These are phyloP conservation scores for Sminthopsis crassicaudata DNA, from an alignment of 2,113 vertebrate species.

Conservation along the genomic window DNA sequence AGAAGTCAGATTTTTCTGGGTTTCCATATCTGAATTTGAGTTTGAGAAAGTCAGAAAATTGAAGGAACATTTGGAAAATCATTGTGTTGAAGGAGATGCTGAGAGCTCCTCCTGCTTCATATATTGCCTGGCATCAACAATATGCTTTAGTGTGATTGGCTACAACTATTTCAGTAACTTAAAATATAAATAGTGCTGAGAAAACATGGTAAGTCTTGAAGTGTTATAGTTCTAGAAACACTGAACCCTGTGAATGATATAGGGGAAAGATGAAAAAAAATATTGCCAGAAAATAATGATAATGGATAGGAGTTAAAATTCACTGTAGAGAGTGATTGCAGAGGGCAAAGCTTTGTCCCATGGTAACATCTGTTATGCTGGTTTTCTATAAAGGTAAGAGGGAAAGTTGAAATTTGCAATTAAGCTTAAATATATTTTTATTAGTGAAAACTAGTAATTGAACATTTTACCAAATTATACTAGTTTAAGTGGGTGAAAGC, in stretches of 20 bases:
- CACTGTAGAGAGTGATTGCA: constrained; percentile 46
- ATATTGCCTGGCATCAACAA: constrained; percentile 69
- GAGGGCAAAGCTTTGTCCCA: not conserved
- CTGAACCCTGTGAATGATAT: constrained; percentile 58
- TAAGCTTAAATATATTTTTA: not conserved
- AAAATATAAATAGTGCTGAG: constrained; percentile 68
- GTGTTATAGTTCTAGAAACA: constrained; percentile 60
- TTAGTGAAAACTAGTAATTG: not conserved
- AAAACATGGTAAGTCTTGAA: constrained; percentile 62
- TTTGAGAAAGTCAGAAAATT: constrained; percentile 55
- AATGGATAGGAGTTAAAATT: constrained; percentile 48
- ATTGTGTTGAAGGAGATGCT: not conserved
- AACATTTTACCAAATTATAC: not conserved
- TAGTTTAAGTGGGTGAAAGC: not conserved
- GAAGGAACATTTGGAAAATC: constrained; percentile 71
- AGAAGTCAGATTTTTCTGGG: constrained; percentile 40
- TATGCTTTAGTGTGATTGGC: constrained; percentile 66
- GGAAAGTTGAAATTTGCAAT: not conserved
- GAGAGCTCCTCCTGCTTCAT: constrained; percentile 16
- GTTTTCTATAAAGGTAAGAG: constrained; percentile 9
- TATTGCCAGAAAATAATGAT: constrained; percentile 65
- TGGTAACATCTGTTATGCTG: not conserved
- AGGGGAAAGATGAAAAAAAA: constrained; percentile 63
- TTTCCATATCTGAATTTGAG: not conserved
- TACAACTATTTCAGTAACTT: constrained; percentile 73